Evolutionary conservation across 1,140 invertebrate genomes (phyloP).

Genomic region (Drosophila neocordata): DNA sequence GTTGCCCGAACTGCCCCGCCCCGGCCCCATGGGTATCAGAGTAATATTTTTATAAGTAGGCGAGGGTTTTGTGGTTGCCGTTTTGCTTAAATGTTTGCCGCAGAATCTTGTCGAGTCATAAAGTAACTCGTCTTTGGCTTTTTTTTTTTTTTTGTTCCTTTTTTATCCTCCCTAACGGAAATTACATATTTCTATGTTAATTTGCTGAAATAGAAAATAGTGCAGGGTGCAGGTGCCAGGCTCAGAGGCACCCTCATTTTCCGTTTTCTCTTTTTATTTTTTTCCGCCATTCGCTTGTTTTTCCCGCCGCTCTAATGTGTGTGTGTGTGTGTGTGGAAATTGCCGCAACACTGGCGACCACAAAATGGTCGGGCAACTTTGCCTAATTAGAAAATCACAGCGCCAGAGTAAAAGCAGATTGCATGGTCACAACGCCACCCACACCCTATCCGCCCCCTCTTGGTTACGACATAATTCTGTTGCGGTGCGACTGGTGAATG

Average conservation of each 20-base stretch:
- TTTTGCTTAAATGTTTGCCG: conserved; percentile 45
- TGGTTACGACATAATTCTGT: conserved; percentile 31
- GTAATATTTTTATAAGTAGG: conserved; percentile 68
- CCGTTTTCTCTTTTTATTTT: no score
- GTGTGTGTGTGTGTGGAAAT: conserved; percentile 59
- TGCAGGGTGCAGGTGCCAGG: conserved; percentile 23
- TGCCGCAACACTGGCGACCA: conserved; percentile 58
- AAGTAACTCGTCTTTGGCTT: conserved; percentile 63
- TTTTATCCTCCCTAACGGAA: conserved; percentile 40
- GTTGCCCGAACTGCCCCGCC: conserved; percentile 21
- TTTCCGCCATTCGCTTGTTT: no score
- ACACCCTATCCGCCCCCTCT: background rate
- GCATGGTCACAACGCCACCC: conserved; percentile 24
- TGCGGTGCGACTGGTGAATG: conserved; percentile 40
- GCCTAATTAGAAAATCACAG: conserved; percentile 78
- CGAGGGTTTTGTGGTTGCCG: conserved; percentile 46
- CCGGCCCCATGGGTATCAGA: conserved; percentile 5
- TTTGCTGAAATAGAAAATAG: conserved; percentile 48
- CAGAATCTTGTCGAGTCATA: conserved; percentile 62
- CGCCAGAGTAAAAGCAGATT: conserved; percentile 46
- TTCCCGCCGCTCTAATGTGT: background rate
- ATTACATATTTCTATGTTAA: conserved; percentile 77
- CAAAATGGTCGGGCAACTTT: conserved; percentile 61
- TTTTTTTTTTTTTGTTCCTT: conserved; percentile 20
- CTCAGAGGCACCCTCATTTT: no score